Conservation (phyloP, 2,797 vertebrate genomes). For the Cyclopterus lumpus region DNA sequence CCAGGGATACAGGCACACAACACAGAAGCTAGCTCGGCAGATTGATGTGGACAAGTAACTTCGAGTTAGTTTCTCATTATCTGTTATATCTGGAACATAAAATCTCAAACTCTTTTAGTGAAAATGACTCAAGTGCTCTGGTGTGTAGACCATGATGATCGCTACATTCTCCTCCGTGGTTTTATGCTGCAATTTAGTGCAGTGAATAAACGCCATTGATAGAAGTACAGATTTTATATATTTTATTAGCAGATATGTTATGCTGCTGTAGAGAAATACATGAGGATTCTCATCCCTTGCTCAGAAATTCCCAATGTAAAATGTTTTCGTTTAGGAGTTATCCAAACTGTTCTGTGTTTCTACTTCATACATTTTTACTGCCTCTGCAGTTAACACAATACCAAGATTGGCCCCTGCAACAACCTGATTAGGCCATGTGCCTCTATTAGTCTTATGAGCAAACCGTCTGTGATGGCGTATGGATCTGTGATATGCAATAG, state of each 20-base stretch:
- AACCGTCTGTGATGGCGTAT: slow-evolving; percentile 8
- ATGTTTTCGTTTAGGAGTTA: neutral
- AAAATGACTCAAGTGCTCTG: slow-evolving; percentile 14
- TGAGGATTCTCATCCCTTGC: neutral
- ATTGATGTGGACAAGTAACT: slow-evolving; percentile 56
- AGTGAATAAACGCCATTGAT: neutral
- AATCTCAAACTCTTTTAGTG: neutral
- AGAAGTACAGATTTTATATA: neutral
- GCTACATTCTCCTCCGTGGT: neutral
- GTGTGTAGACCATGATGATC: neutral
- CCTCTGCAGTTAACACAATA: slow-evolving; percentile 12
- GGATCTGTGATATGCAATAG: slow-evolving; percentile 29
- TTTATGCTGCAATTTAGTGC: neutral
- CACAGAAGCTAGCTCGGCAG: slow-evolving; percentile 18
- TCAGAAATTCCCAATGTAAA: neutral
- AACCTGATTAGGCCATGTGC: neutral
- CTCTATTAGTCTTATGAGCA: slow-evolving; percentile 4
- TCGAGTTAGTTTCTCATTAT: slow-evolving; percentile 31
- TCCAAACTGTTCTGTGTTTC: neutral
- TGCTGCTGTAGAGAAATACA: neutral
- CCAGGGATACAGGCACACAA: slow-evolving; percentile 32
- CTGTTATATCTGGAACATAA: slow-evolving; percentile 17
- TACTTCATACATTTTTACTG: neutral
- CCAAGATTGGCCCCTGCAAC: neutral
- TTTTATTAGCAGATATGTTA: neutral